Base-by-base conservation (phyloP, 2,113 vertebrate species). In the Erythrocercus mccallii region DNA sequence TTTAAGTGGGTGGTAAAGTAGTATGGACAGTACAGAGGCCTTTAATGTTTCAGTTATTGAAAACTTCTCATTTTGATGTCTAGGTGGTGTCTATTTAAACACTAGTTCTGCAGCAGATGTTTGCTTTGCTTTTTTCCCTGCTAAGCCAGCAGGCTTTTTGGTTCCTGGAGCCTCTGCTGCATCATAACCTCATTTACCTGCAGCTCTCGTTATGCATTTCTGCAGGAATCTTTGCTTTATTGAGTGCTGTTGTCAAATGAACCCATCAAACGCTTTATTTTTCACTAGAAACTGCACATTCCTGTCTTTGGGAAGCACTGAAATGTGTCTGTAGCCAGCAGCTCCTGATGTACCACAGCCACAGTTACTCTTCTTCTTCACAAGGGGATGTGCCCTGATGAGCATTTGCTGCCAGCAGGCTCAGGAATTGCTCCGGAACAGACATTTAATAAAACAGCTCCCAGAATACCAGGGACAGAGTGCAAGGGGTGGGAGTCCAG, bases 1-100 rank as follows among this genome's bases (percentile, higher is more conserved):
- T 45, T 77, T 58, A 97, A 95, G 74, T 88, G 89, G 69, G 72
- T 94, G 56, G 77, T 86, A 71, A 85, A 93, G 57, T 45, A 79
- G 57, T 72, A 69, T 37, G 83, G 87, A 92, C 86, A 73, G 54
- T 88, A 69, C 42, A 53, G 76, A 42, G 69, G 53, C 77, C 78
- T 94, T 95, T 90, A 74, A 86, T 50, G 22, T 80, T 81, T 54
- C 38, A 31, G 17, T 66, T 91, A 51, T 2, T 81, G 87, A 86
- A 90, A 94, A 62, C 17, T 17, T 45, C 54, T 94, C 79, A 20
- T 85, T 92, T 86, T 80, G 91, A 68, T 88, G 74, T 58, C 85
- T 62, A 37, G 57, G 58, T 53, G 15, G 37, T 14, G 21, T 86
- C 85, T 94, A 0, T 45, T 94, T 78, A 50, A 64, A 58, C 27